These are phyloP conservation scores for Spicauda simplicius DNA, from an alignment of 2,888 invertebrate species.

Conservation along the genomic window DNA sequence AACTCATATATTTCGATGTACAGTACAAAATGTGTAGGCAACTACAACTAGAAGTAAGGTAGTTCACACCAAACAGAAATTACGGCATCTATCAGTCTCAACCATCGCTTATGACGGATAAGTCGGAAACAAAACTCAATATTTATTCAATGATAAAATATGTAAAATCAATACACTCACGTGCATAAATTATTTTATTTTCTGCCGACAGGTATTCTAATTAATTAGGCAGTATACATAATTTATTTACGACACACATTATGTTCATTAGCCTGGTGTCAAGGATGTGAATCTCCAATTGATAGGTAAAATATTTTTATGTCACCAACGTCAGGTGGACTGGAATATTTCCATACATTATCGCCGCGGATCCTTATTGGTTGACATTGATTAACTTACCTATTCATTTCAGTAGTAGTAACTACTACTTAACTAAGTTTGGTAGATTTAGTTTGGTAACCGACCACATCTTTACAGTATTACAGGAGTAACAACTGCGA, in stretches of 20 bases:
- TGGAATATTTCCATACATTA: constrained; percentile 23
- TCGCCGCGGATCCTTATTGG: constrained; percentile 4
- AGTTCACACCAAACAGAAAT: constrained; percentile 1
- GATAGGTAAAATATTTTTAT: constrained; percentile 32
- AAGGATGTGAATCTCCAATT: constrained; percentile 43
- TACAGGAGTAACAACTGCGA: too few relatives aligned
- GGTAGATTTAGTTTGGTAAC: too few relatives aligned
- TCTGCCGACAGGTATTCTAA: constrained; percentile 40
- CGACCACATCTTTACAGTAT: too few relatives aligned
- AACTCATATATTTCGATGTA: background rate
- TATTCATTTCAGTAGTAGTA: too few relatives aligned
- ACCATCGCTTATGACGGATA: constrained; percentile 24
- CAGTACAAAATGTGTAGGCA: constrained; percentile 9
- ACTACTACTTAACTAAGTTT: too few relatives aligned
- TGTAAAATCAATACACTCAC: constrained; percentile 50
- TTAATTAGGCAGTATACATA: constrained; percentile 48
- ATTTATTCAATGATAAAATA: constrained; percentile 45
- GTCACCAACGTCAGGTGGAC: constrained; percentile 11
- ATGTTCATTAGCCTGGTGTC: constrained; percentile 46
- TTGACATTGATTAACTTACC: constrained; percentile 8
- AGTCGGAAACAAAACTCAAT: constrained; percentile 49
- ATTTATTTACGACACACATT: constrained; percentile 45
- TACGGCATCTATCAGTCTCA: constrained; percentile 32
- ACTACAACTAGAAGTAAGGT: background rate
- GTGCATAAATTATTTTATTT: constrained; percentile 23